These are phyloP conservation scores for Siniperca obscura DNA, from an alignment of 2,797 vertebrate genomes.

Conservation along the genomic window DNA sequence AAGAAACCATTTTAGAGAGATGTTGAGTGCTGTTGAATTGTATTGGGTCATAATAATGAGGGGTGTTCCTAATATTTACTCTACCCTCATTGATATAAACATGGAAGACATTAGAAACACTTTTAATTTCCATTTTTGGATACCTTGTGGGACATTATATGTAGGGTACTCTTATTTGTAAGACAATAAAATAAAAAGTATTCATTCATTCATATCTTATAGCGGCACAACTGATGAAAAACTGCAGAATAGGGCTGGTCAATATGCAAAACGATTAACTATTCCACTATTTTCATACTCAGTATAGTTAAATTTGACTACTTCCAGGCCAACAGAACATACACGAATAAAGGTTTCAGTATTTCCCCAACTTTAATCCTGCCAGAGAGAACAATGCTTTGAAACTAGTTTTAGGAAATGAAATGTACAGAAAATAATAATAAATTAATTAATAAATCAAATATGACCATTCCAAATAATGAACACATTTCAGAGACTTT, in stretches of 20 bases:
- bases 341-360: neutral
- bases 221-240: neutral
- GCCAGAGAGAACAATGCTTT: neutral
- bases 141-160: too few relatives aligned
- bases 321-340: neutral
- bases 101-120: neutral
- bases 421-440: neutral
- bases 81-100: neutral
- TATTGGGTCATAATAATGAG: neutral
- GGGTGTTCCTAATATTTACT: neutral
- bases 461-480: neutral
- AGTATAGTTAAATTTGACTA: neutral
- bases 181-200: neutral
- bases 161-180: neutral
- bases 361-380: neutral
- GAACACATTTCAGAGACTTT: neutral
- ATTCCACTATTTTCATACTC: neutral
- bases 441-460: neutral
- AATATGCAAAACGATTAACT: neutral
- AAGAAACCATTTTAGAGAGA: neutral
- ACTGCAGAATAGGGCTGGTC: neutral
- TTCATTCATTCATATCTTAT: neutral
- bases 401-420: neutral
- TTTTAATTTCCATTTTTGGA: too few relatives aligned
- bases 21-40: neutral